A percentile compares a stretch with the other conserved stretches of the same genome.
Conservation (phyloP, 1,140 invertebrate genomes). For the Scaptodrosophila lebanonensis region DNA sequence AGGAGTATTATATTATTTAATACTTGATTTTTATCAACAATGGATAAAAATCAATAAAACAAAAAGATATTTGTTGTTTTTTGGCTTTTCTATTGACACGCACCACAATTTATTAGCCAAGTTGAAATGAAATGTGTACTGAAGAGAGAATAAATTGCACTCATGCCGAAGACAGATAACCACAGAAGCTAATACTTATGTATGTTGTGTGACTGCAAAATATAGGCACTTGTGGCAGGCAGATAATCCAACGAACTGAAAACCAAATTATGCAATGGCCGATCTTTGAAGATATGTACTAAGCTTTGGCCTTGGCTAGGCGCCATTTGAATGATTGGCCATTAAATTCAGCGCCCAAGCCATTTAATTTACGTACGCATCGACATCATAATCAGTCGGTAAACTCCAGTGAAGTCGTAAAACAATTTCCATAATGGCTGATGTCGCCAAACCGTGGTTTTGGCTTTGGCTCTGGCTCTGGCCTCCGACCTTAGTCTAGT, state of each 20-base stretch:
- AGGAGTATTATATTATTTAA: too few relatives aligned
- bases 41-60: too few relatives aligned
- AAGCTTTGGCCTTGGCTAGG: conserved; percentile 46
- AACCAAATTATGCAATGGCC: conserved; percentile 1
- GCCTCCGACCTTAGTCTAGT: too few relatives aligned
- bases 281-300: conserved; percentile 42
- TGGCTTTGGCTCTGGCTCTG: too few relatives aligned
- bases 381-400: conserved; percentile 43
- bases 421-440: conserved; percentile 46
- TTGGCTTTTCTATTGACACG: too few relatives aligned
- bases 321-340: conserved; percentile 55
- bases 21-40: too few relatives aligned
- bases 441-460: conserved; percentile 53
- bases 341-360: conserved; percentile 24
- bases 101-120: too few relatives aligned
- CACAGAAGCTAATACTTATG: too few relatives aligned
- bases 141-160: too few relatives aligned
- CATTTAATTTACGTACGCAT: neutral
- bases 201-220: conserved; percentile 2
- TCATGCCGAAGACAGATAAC: too few relatives aligned
- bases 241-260: conserved; percentile 2
- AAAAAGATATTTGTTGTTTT: too few relatives aligned
- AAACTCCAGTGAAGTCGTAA: conserved; percentile 51
- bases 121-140: too few relatives aligned
- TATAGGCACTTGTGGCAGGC: conserved; percentile 5